These are phyloP conservation scores for Drosophila funebris DNA, from an alignment of 1,140 invertebrate genomes.

Conservation along the genomic window DNA sequence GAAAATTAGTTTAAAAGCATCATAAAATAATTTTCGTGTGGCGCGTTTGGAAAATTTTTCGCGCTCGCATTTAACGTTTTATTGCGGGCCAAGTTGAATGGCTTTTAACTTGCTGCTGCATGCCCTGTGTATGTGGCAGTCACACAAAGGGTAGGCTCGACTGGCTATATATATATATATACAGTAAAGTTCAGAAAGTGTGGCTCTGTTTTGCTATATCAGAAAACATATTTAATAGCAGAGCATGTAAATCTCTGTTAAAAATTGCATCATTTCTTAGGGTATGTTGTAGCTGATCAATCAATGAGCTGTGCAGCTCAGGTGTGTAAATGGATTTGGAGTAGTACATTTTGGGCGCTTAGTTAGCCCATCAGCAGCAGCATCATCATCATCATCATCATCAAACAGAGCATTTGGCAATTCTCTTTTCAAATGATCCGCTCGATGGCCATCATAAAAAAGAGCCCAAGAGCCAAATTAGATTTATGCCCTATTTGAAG, in stretches of 20 bases:
- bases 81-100: conserved; percentile 69
- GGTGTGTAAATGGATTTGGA: conserved; percentile 78
- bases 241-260: too few species aligned
- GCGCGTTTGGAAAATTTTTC: conserved; percentile 54
- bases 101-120: conserved; percentile 53
- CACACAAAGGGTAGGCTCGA: neutral
- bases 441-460: conserved; percentile 57
- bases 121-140: neutral
- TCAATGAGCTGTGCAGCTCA: conserved; percentile 42
- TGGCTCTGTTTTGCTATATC: too few species aligned
- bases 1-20: conserved; percentile 82
- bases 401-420: conserved; percentile 32
- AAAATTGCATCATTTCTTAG: too few species aligned
- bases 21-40: conserved; percentile 77
- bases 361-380: conserved; percentile 65
- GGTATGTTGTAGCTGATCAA: neutral
- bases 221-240: neutral
- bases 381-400: conserved; percentile 39
- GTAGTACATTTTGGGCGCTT: conserved; percentile 46
- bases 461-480: conserved; percentile 65
- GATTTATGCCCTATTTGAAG: conserved; percentile 62
- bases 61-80: conserved; percentile 56
- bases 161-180: too few species aligned
- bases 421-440: conserved; percentile 41
- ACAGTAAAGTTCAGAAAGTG: too few species aligned